These are phyloP conservation scores for Arenicola marina DNA, from an alignment of 2,888 invertebrate genomes.

Conservation along the genomic window DNA sequence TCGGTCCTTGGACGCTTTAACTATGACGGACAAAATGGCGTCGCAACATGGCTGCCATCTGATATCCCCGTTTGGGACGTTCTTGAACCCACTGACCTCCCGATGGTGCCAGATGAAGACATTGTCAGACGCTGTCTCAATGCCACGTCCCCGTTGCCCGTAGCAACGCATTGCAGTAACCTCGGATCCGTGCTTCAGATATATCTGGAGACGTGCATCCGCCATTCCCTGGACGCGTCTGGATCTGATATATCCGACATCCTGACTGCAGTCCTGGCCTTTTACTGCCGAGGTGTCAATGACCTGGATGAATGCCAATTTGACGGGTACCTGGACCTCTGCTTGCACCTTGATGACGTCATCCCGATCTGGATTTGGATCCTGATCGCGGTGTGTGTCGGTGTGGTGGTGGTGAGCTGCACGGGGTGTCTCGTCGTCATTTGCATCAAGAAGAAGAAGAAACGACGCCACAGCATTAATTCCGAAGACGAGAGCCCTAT, in stretches of 20 bases:
- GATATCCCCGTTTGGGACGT: neutral
- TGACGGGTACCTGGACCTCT: neutral
- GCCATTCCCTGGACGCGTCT: neutral
- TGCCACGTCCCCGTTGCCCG: neutral
- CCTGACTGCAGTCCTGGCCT: neutral
- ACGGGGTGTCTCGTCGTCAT: too few relatives aligned
- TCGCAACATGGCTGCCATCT: neutral
- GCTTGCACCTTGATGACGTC: neutral
- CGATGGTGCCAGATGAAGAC: neutral
- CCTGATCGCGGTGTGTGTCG: too few relatives aligned
- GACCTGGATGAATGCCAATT: neutral
- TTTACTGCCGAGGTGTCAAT: neutral
- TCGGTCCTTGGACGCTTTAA: too few relatives aligned
- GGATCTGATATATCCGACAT: neutral
- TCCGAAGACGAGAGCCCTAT: too few relatives aligned
- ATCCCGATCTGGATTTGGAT: neutral
- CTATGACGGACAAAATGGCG: too few relatives aligned
- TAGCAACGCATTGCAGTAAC: neutral
- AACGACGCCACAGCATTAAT: too few relatives aligned
- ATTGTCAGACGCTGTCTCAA: neutral
- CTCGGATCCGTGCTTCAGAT: neutral
- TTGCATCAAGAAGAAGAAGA: too few relatives aligned
- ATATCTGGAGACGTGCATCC: neutral
- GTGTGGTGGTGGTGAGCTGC: too few relatives aligned
- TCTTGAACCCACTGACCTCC: neutral